Evolutionary conservation across 64 coral and sea anemone genomes (phyloP), one percentile per base, ranked within the genome.

Genomic region (Dendronephthya gigantea): DNA sequence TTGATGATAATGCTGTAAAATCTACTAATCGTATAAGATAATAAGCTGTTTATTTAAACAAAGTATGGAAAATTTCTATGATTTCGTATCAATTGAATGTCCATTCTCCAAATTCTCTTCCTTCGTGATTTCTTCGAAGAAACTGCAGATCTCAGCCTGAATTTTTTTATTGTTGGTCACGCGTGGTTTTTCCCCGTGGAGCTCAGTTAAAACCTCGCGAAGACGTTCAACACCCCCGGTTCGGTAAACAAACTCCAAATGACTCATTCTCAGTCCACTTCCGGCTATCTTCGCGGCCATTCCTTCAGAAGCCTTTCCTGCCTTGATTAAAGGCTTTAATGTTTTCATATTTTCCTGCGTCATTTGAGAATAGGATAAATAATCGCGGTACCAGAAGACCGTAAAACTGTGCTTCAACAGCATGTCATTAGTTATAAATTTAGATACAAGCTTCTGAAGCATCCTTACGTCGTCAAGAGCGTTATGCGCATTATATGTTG

Each of bases 391-490:
- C 88, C 88, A 89, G 4, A 82, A 35, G 17, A 84, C 16, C 28
- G 82, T 89, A 33, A 89, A 89, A 49, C 88, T 89, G 39, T 89
- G 82, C 9, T 89, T 84, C 1, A 89, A 30, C 14, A 51, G 27
- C 49, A 49, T 13, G 45, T 16, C 62, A 85, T 66, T 23, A 36
- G 34, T 62, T 7, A 88, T 16, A 79, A 65, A 88, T 1, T 82
- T 59, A n/a, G 83, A 40, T 19, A 32, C 50, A 37, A 88, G 47
- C 32, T 30, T 85, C 35, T 92, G 83, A 9, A 92, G 86, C 38
- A 92, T 88, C 8, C 76, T 35, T 23, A 88, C 90, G 25, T 92
- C 90, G 83, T 56, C 90, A n/a, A 92, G 38, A 11, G 90, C 90
- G 79, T 41, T 88, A 39, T 92, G 86, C 7, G 86, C 90, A 84